A percentile compares a stretch with the other conserved stretches of the same genome.
Conservation (phyloP, 1,140 invertebrate species). For the Rhyzopertha dominica region DNA sequence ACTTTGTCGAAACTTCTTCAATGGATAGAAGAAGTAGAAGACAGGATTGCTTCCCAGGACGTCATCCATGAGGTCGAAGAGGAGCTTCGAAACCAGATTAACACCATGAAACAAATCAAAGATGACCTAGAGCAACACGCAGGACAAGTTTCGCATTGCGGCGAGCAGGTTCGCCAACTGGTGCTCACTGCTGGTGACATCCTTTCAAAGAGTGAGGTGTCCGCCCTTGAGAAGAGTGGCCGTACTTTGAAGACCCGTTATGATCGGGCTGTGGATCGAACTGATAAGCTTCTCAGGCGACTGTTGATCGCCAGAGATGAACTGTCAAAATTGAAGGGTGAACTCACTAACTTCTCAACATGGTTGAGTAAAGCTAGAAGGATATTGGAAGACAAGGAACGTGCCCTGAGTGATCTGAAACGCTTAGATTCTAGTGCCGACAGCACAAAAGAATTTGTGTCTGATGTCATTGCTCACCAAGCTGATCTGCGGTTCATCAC, state of each 20-base stretch:
- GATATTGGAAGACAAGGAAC: conserved; percentile 78
- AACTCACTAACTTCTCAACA: conserved; percentile 72
- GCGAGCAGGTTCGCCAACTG: conserved; percentile 89
- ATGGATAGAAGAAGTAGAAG: conserved; percentile 84
- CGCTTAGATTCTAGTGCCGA: conserved; percentile 67
- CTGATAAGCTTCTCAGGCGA: conserved; percentile 70
- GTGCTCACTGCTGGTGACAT: conserved; percentile 85
- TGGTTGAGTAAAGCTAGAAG: conserved; percentile 81
- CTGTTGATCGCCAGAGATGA: conserved; percentile 80
- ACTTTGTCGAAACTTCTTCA: conserved; percentile 77
- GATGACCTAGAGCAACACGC: conserved; percentile 86
- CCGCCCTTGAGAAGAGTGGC: conserved; percentile 79
- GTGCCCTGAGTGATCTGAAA: conserved; percentile 74
- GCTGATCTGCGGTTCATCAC: conserved; percentile 91
- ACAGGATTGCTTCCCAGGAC: conserved; percentile 80
- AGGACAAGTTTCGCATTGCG: conserved; percentile 76
- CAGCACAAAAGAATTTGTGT: conserved; percentile 79
- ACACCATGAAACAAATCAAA: conserved; percentile 83
- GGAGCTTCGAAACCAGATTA: conserved; percentile 84
- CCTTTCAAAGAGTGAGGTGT: conserved; percentile 80
- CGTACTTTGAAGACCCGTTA: conserved; percentile 78
- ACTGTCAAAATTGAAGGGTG: conserved; percentile 74
- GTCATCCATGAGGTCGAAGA: conserved; percentile 83
- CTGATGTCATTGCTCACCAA: conserved; percentile 90
- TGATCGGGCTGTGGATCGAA: conserved; percentile 72